A percentile compares a stretch with the other conserved stretches of the same genome.
These are phyloP conservation scores for Unio pictorum DNA, from an alignment of 2,888 invertebrate genomes.

Conservation along the genomic window DNA sequence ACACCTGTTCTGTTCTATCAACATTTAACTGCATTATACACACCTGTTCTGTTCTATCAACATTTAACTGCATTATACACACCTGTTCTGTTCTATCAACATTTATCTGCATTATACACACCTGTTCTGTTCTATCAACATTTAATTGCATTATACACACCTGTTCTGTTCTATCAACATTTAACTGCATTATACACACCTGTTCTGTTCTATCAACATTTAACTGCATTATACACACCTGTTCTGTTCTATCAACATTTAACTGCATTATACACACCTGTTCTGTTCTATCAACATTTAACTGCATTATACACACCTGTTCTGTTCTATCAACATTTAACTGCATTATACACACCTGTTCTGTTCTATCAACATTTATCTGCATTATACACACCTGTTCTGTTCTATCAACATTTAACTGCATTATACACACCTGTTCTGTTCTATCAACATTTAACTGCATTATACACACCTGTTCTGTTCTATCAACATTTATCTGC, in stretches of 20 bases:
- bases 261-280: slow-evolving; percentile 70
- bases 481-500: slow-evolving; percentile 10
- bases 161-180: slow-evolving; percentile 82
- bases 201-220: slow-evolving; percentile 82
- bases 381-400: slow-evolving; percentile 75
- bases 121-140: slow-evolving; percentile 84
- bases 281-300: slow-evolving; percentile 81
- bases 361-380: slow-evolving; percentile 79
- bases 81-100: slow-evolving; percentile 80
- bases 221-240: slow-evolving; percentile 70
- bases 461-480: slow-evolving; percentile 77
- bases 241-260: slow-evolving; percentile 81
- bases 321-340: slow-evolving; percentile 80
- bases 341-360: slow-evolving; percentile 75
- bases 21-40: slow-evolving; percentile 59
- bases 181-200: slow-evolving; percentile 76
- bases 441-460: slow-evolving; percentile 78
- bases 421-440: slow-evolving; percentile 76
- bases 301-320: slow-evolving; percentile 73
- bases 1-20: slow-evolving; percentile 83
- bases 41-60: slow-evolving; percentile 83
- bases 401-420: slow-evolving; percentile 79
- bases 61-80: slow-evolving; percentile 54
- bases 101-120: slow-evolving; percentile 43
- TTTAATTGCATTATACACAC: slow-evolving; percentile 60